A percentile compares a stretch with the other conserved stretches of the same genome.
phyloP scores from a whole-genome alignment of 2,113 vertebrate species.

The Notarius lentiginosus region DNA sequence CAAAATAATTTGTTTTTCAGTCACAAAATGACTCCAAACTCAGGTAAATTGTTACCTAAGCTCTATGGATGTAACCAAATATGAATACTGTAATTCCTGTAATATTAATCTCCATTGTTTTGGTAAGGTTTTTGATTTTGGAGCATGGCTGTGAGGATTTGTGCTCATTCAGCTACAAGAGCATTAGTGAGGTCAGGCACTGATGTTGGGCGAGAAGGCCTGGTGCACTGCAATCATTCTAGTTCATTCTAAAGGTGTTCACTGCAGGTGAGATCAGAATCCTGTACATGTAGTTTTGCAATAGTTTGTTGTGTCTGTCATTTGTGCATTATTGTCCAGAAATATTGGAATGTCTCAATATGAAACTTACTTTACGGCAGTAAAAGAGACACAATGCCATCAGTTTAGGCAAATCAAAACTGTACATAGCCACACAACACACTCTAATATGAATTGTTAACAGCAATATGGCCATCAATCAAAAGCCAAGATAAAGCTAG shows the following conservation, averaged over 20 bases:
- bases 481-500: too few species aligned
- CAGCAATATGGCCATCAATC: too few species aligned
- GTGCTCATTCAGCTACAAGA: too few species aligned
- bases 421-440: background rate
- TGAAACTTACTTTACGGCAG: background rate
- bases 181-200: too few species aligned
- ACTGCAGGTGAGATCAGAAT: background rate
- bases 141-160: too few species aligned
- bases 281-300: background rate
- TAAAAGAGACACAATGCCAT: background rate
- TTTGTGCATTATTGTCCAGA: background rate
- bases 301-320: background rate
- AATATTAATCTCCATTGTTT: background rate
- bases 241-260: background rate
- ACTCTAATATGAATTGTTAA: background rate
- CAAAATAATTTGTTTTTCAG: background rate
- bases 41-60: background rate
- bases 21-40: background rate
- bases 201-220: too few species aligned
- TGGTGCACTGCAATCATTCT: too few species aligned
- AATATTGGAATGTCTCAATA: background rate
- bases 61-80: background rate
- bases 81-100: background rate
- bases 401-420: background rate
- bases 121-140: background rate